Evolutionary conservation across 2,113 vertebrate species (phyloP).

Genomic region (Sylvilagus bachmani): DNA sequence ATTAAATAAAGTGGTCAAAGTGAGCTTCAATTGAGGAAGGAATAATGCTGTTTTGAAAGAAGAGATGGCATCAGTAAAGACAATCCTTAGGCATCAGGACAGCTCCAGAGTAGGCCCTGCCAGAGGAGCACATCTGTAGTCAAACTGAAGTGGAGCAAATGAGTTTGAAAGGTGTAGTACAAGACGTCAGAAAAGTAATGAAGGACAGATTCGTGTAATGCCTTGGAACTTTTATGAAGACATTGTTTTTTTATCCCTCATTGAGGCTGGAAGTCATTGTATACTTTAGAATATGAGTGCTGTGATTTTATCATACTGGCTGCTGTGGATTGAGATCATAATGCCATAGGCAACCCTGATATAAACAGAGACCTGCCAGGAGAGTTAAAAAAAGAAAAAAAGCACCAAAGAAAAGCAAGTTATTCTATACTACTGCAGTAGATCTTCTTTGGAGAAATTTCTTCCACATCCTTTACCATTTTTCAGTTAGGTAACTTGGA

Average conservation of each 20-base stretch:
- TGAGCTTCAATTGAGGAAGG: not conserved
- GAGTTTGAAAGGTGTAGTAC: not conserved
- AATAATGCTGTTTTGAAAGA: not conserved
- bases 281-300: not conserved
- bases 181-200: not conserved
- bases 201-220: not conserved
- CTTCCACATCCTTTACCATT: not conserved
- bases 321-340: not conserved
- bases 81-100: not conserved
- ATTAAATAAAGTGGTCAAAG: not conserved
- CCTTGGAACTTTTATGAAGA: not conserved
- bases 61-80: not conserved
- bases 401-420: not conserved
- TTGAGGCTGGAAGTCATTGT: not conserved
- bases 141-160: not conserved
- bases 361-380: not conserved
- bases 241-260: not conserved
- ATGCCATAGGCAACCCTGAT: not conserved
- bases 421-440: not conserved
- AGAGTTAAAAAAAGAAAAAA: not conserved
- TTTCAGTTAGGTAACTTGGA: not conserved
- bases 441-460: not conserved
- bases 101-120: not conserved
- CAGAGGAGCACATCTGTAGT: not conserved
- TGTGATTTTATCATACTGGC: not conserved